A percentile compares a stretch with the other conserved stretches of the same genome.
These are phyloP conservation scores for Rana temporaria DNA, from an alignment of 2,113 vertebrate species.

Conservation along the genomic window DNA sequence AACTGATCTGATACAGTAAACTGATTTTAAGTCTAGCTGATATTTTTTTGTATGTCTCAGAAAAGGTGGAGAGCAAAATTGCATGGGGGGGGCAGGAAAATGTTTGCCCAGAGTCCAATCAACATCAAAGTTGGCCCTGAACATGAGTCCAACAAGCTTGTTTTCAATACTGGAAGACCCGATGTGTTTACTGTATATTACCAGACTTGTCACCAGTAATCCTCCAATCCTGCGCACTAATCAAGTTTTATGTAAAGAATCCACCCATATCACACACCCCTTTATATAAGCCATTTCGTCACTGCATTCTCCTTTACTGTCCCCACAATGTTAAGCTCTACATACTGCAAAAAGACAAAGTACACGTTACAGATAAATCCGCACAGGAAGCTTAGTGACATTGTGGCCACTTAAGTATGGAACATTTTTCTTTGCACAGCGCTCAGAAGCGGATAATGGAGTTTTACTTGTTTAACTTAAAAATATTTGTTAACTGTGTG, in stretches of 20 bases:
- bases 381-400: background rate
- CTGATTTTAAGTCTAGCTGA: too few species aligned
- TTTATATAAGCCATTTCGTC: background rate
- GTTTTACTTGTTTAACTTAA: background rate
- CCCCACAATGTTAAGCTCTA: background rate
- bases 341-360: background rate
- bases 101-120: too few species aligned
- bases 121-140: too few species aligned
- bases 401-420: background rate
- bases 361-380: background rate
- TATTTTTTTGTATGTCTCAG: too few species aligned
- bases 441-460: background rate
- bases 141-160: too few species aligned
- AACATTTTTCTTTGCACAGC: background rate
- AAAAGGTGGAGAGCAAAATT: too few species aligned
- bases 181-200: background rate
- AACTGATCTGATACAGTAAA: too few species aligned
- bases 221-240: background rate
- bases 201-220: background rate
- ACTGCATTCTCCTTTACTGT: background rate
- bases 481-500: constrained; percentile 12
- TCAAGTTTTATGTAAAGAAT: background rate
- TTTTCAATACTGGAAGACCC: too few species aligned
- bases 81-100: too few species aligned
- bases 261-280: background rate